Base-by-base conservation (phyloP, 2,113 vertebrate genomes). In the Fregetta grallaria region DNA sequence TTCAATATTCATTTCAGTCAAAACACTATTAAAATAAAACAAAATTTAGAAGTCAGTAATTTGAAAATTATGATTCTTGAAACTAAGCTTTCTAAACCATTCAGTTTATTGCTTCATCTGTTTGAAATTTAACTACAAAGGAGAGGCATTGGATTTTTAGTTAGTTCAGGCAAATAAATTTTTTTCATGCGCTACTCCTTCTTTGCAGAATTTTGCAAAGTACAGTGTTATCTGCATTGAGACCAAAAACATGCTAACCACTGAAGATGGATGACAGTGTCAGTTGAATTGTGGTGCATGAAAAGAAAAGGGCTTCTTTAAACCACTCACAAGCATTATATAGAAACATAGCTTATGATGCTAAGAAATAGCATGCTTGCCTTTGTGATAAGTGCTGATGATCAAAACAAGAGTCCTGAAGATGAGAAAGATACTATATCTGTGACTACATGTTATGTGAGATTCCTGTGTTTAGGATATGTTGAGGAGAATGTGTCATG, bases 291-390 rank as follows among this genome's bases (percentile, higher is more conserved):
- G 61, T 86, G 30, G 62, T 93, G n/a, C 42, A 56, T 75, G 66
- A 78, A 72, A 80, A 74, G 59, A 80, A 94, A 94, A 97, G 17
- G 67, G 8, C 21, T 62, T 86, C 62, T 93, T 96, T 95, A 93
- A 93, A 91, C 85, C 40, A 86, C 34, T 72, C 76, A 75, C 56
- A 94, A 94, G 55, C 74, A 32, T 38, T 90, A 36, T 26, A 47
- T 47, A 73, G 53, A 94, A 89, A 52, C 6, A 59, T 30, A 91
- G 25, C 38, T 94, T 67, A 68, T 89, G 73, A 62, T 86, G 36
- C 25, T 89, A 42, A 78, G 75, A 79, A 95, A 92, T 53, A 92
- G n/a, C 29, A 58, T 70, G 29, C 26, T 84, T 59, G 13, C 44
- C 36, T 86, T 87, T 78, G 16, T 70, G 25, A 42, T 92, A 73